Percentiles rank a stretch among this genome's conserved stretches.
Evolutionary conservation across 2,113 vertebrate species (phyloP).

Genomic region (Serilophus lunatus): DNA sequence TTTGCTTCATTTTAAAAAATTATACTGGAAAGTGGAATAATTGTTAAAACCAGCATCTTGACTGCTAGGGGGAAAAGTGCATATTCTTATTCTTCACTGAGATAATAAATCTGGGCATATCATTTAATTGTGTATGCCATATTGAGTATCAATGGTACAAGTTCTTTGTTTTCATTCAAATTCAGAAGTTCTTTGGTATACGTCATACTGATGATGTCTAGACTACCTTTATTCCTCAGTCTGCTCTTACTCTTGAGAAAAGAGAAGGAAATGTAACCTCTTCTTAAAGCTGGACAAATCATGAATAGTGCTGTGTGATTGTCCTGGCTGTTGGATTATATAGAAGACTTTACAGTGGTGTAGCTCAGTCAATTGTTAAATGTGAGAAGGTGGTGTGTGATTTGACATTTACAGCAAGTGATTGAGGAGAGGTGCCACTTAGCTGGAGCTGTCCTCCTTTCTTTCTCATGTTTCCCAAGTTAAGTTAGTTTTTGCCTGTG

Average conservation of each 20-base stretch:
- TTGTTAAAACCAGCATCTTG: neutral
- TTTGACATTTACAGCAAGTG: neutral
- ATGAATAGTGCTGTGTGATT: neutral
- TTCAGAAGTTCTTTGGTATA: neutral
- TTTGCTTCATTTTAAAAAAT: neutral
- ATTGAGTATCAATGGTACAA: neutral
- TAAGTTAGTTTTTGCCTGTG: neutral
- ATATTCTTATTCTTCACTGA: neutral
- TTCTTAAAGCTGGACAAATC: neutral
- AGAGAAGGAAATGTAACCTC: neutral
- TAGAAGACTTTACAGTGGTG: neutral
- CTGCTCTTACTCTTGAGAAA: neutral
- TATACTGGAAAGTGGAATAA: neutral
- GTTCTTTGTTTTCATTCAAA: neutral
- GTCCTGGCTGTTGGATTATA: neutral
- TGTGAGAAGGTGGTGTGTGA: neutral
- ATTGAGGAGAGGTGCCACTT: neutral
- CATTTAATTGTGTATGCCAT: neutral
- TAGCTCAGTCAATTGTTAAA: neutral
- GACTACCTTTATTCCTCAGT: neutral
- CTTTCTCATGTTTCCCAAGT: neutral
- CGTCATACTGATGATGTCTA: neutral
- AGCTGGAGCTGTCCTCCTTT: neutral
- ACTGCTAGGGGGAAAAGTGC: neutral
- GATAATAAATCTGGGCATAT: neutral